Evolutionary conservation across 1,140 invertebrate species (phyloP), one percentile per base, ranked within the genome.

Genomic region (Probaryconus sp.): DNA sequence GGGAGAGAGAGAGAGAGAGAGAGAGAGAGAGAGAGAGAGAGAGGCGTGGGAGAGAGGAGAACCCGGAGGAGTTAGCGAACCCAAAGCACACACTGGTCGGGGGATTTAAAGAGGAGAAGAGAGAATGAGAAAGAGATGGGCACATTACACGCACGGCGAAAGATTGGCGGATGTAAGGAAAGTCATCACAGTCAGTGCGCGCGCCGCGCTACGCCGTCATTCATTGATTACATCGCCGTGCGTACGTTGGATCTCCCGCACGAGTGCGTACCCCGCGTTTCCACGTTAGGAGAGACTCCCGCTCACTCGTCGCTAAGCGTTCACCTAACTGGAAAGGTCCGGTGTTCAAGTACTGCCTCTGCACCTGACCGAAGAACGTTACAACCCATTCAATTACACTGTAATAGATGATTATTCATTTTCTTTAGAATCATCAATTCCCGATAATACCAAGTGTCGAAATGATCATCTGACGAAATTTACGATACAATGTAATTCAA

Each of bases 131-230:
- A 70, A 64, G 3, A 24, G 55, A 45, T 28, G 16, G 26, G 43
- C 21, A 72, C 76, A 84, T n/a, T n/a, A n/a, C n/a, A n/a, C n/a
- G n/a, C 10, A 14, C 2, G 7, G 21, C 14, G 28, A 48, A 53
- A 24, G 11, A 31, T 17, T 11, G 37, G 45, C 40, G 40, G 37
- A 10, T 26, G 63, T 77, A 77, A 82, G 79, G 82, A 82, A 83
- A 84, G 80, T 83, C 78, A 83, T 81, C 76, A 81, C 81, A 79
- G 81, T 81, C 81, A 81, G 67, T 76, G 79, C 68, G 81, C 81
- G 74, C 79, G 67, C 47, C 64, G 68, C 55, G 40, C 71, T 38
- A 77, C 67, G 61, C 69, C 69, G 80, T 81, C 81, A 82, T 83
- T 84, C 82, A 84, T 84, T 83, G 78, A 84, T 84, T 82, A 76